Conservation (phyloP, 2,113 vertebrate species). For the Oxyura jamaicensis region DNA sequence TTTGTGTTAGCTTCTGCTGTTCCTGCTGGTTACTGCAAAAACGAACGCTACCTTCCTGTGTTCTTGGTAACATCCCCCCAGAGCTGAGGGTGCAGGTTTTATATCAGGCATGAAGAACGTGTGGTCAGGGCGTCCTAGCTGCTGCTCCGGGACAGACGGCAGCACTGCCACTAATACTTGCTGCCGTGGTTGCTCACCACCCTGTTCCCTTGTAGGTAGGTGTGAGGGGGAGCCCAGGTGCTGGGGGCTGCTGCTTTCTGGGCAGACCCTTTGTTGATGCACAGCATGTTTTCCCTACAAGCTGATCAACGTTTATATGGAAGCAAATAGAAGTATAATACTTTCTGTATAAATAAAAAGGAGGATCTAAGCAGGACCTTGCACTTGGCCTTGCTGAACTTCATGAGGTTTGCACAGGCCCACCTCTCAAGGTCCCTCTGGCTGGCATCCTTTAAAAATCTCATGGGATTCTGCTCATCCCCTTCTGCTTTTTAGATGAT, state of each 20-base stretch:
- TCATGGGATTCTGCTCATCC: neutral
- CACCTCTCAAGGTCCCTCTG: neutral
- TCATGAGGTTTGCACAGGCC: neutral
- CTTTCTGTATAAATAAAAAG: neutral
- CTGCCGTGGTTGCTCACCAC: neutral
- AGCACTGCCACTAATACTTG: neutral
- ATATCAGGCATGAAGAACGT: neutral
- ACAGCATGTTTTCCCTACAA: neutral
- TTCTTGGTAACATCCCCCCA: neutral
- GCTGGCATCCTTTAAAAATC: neutral
- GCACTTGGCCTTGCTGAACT: neutral
- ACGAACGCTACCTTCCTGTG: neutral
- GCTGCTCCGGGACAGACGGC: neutral
- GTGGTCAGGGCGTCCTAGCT: neutral
- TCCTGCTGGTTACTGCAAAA: neutral
- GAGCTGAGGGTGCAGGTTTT: neutral
- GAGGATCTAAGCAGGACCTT: neutral
- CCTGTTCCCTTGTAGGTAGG: neutral
- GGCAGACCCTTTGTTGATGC: neutral
- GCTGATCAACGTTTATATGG: neutral
- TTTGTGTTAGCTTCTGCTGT: neutral
- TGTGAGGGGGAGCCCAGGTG: neutral
- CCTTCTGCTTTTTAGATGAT: neutral
- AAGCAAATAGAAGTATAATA: neutral
- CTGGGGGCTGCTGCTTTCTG: neutral